Percentiles rank a stretch among this genome's conserved stretches.
These are phyloP conservation scores for Atrichornis clamosus DNA, from an alignment of 2,113 vertebrate species.

Conservation along the genomic window DNA sequence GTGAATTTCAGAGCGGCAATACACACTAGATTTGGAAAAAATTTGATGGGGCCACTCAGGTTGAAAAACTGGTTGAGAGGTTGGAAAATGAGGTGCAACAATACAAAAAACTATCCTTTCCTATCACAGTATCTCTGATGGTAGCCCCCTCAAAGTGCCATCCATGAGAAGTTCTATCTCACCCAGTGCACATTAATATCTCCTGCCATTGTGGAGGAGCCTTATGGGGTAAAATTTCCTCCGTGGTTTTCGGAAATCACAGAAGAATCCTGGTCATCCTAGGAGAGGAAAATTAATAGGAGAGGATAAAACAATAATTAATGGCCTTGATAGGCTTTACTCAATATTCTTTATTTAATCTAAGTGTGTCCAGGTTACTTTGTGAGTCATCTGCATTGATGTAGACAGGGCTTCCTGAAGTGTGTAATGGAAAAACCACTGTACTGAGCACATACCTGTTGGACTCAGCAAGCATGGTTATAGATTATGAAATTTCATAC, in stretches of 20 bases:
- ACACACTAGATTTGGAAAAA: background rate
- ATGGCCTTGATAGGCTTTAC: background rate
- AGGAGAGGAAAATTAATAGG: too few species aligned
- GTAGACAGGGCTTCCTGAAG: background rate
- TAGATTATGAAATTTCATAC: background rate
- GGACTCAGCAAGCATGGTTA: background rate
- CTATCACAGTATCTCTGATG: background rate
- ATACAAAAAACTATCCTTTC: background rate
- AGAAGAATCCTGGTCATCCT: background rate
- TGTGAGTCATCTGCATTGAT: background rate
- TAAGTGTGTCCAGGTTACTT: background rate
- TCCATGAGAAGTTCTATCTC: background rate
- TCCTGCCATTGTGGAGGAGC: background rate
- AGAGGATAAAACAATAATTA: background rate
- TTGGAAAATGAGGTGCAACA: background rate
- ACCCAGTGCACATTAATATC: background rate
- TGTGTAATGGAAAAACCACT: background rate
- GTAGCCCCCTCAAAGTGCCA: background rate
- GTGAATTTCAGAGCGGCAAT: background rate
- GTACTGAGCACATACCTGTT: background rate
- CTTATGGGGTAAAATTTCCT: background rate
- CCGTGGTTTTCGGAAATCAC: accelerated
- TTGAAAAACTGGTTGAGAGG: background rate
- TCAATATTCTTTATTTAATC: background rate
- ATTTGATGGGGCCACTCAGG: background rate